phyloP scores from a whole-genome alignment of 2,797 vertebrate species.

The Poecile montanus region DNA sequence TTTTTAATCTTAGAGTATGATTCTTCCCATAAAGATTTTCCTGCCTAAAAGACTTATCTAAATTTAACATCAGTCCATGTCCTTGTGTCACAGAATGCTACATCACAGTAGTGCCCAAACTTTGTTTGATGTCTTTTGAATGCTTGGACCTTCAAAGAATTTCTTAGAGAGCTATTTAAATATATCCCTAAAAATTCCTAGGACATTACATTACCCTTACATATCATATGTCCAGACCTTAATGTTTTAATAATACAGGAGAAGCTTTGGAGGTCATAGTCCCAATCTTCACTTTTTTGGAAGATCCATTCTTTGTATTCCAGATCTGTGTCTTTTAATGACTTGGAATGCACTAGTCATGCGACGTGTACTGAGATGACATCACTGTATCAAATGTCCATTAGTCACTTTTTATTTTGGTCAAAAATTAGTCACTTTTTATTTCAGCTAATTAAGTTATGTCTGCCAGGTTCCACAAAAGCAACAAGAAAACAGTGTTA shows the following conservation, averaged over 20 bases:
- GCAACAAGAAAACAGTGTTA: background rate
- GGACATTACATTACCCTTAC: background rate
- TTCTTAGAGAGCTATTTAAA: background rate
- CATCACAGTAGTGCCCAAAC: background rate
- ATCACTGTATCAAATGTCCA: background rate
- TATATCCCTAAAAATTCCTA: background rate
- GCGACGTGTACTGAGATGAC: background rate
- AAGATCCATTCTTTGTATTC: background rate
- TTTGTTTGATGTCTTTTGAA: background rate
- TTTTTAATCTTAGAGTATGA: background rate
- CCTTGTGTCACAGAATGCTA: background rate
- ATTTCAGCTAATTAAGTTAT: background rate
- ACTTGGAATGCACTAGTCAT: fast-evolving
- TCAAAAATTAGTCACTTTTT: background rate
- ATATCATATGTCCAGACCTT: fast-evolving
- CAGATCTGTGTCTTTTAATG: background rate
- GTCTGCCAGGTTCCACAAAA: background rate
- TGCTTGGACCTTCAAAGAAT: background rate
- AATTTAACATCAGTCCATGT: background rate
- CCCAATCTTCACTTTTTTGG: background rate
- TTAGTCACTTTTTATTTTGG: background rate
- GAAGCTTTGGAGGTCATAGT: background rate
- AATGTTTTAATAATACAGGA: background rate
- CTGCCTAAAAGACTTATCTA: background rate
- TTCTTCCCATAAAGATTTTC: background rate